Evolutionary conservation across 2,113 vertebrate genomes (phyloP), one percentile per base, ranked within the genome.

Genomic region (Eptatretus burgeri): DNA sequence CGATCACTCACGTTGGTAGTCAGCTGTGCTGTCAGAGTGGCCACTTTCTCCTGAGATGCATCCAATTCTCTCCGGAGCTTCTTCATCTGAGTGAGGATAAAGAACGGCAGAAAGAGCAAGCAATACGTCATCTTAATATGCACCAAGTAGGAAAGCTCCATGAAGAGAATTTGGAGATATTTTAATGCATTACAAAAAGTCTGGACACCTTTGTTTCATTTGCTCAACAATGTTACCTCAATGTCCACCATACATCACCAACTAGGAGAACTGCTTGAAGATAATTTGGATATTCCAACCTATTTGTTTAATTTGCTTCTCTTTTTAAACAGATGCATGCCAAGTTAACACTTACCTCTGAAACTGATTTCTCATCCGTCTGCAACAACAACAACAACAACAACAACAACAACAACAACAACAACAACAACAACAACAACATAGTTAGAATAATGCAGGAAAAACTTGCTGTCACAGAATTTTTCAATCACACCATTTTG

Each of bases 351-450:
- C 81, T 82, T 76, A 96, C 91, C 86, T 96, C 91, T 41, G 88
- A 95, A 69, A 93, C 86, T 64, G 84, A 94, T 66, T 96, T 96
- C 74, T 96, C 91, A 74, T 96, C 91, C 3, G 88, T 89, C 91
- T 96, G 69, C 11, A 63, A 63, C 51, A 49, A 18, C 10, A 67
- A 74, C 67, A 71, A 64, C 74, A 73, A 67, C 70, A 70, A 1
- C 68, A 70, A 66, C 64, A 67, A 10, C 49, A 0, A 2, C n/a
- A n/a, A n/a, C n/a, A n/a, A n/a, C n/a, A n/a, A 64, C 74, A 73
- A 67, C 70, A 70, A 20, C 11, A 63, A 66, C 16, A 60, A 41
- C 27, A 41, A 41, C 27, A 41, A 41, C 27, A 41, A 41, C 3
- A 41, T 41, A 41, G 27, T 41, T 60, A 60, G 16, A n/a, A 41